phyloP scores from a whole-genome alignment of 2,797 vertebrate genomes.

The Coreius guichenoti region DNA sequence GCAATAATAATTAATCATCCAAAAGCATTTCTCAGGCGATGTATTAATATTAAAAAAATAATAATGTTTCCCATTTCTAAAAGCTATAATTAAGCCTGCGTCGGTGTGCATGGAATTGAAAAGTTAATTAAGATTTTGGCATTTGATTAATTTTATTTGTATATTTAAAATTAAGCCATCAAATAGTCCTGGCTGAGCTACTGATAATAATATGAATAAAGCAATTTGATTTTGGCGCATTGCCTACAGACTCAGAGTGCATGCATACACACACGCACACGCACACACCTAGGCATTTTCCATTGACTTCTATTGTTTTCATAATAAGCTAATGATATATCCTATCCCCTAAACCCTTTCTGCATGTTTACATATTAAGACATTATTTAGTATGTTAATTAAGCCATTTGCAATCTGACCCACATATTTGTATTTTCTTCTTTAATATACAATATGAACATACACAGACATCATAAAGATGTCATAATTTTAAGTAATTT shows the following conservation, averaged over 20 bases:
- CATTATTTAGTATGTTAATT: not conserved
- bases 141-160: slow-evolving; percentile 33
- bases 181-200: slow-evolving; percentile 9
- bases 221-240: not conserved
- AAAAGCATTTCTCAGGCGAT: not conserved
- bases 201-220: slow-evolving; percentile 20
- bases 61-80: slow-evolving; percentile 4
- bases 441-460: not conserved
- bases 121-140: slow-evolving; percentile 49
- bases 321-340: not conserved
- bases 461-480: not conserved
- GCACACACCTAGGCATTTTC: not conserved
- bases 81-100: slow-evolving; percentile 8
- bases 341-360: not conserved
- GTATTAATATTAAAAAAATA: not conserved
- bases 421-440: not conserved
- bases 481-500: not conserved
- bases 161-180: slow-evolving; percentile 36
- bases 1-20: slow-evolving; percentile 17
- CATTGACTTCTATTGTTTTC: not conserved
- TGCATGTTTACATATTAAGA: not conserved
- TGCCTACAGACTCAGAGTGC: not conserved
- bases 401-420: not conserved
- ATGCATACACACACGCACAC: not conserved
- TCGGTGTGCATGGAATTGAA: slow-evolving; percentile 1